Base-by-base conservation (phyloP, 2,797 vertebrate genomes). In the Syngnathus acus region DNA sequence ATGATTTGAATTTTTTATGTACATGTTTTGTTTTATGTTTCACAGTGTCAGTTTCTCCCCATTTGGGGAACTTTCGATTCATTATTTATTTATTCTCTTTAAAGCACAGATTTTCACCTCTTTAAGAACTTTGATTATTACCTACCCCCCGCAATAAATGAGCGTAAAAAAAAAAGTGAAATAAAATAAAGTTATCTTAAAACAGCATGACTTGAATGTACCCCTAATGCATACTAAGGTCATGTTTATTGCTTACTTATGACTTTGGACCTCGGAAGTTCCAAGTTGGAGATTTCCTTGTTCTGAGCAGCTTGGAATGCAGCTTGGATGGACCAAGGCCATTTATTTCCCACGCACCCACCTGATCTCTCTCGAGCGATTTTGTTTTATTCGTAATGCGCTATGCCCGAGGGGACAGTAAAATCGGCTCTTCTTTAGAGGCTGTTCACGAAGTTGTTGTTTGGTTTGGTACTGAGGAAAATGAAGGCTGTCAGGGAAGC, bases 401-500 rank as follows among this genome's bases (percentile, higher is more conserved):
- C 51, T 23, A 19, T 69, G 50, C 50, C 50, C 50, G 50, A 51
- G 19, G 50, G 50, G 19, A 16, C 8, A n/a, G 19, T 67, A 60
- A 51, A 66, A 39, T 62, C 66, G 19, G 32, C 51, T 4, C 39
- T 70, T 19, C 57, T 65, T 1, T 38, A 51, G 40, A 68, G 64
- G 62, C 38, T 48, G 9, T 39, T 65, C 32, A 60, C 61, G 3
- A n/a, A 54, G 53, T 67, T 59, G 38, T 62, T 59, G 47, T 58
- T 8, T 13, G 54, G 13, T 55, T 72, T 63, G 45, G 9, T 62
- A 8, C 21, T 14, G 55, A 63, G 62, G 16, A 45, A 55, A 66
- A 68, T 62, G 43, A 67, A 71, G 21, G 66, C 51, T 64, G 62
- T 53, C 43, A 23, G 59, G 38, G 51, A 66, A 67, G 37, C 32